Evolutionary conservation across 2,888 invertebrate species (phyloP).

Genomic region (Drosophila phalerata): DNA sequence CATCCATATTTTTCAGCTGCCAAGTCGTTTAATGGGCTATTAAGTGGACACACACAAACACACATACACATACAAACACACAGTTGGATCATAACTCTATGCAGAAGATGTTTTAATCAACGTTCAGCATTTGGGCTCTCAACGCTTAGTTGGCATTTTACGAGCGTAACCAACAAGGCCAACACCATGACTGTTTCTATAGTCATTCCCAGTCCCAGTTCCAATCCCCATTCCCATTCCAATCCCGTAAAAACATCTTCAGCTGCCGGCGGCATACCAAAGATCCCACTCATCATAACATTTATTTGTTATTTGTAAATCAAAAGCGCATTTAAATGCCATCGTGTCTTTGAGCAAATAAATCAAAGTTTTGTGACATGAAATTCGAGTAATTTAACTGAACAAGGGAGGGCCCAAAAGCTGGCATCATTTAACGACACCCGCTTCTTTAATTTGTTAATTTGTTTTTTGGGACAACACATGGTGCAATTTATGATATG

Average conservation of each 20-base stretch:
- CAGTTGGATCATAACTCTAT: conserved; percentile 55
- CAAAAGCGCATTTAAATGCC: conserved; percentile 79
- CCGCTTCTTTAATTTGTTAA: conserved; percentile 81
- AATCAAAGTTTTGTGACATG: conserved; percentile 77
- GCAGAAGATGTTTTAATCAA: conserved; percentile 74
- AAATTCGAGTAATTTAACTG: conserved; percentile 74
- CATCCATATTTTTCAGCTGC: conserved; percentile 64
- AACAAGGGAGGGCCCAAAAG: conserved; percentile 19
- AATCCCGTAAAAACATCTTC: conserved; percentile 23
- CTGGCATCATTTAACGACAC: conserved; percentile 71
- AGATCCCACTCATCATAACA: conserved; percentile 80
- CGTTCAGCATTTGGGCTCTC: conserved; percentile 58
- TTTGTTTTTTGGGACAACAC: conserved; percentile 68
- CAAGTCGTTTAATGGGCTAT: conserved; percentile 78
- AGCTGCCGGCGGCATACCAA: conserved; percentile 79
- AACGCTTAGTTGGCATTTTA: conserved; percentile 79
- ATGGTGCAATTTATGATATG: conserved; percentile 72
- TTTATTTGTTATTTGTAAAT: conserved; percentile 82
- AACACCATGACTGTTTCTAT: conserved; percentile 37
- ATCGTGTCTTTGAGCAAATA: conserved; percentile 58
- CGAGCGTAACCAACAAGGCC: conserved; percentile 71
- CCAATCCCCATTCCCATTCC: conserved; percentile 25
- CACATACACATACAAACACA: conserved; percentile 9
- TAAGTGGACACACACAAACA: conserved; percentile 65
- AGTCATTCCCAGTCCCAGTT: conserved; percentile 18